A percentile compares a stretch with the other conserved stretches of the same genome.
phyloP scores from a whole-genome alignment of 37 sponge, comb jelly and placozoan species.

The Axinella damicornis region DNA sequence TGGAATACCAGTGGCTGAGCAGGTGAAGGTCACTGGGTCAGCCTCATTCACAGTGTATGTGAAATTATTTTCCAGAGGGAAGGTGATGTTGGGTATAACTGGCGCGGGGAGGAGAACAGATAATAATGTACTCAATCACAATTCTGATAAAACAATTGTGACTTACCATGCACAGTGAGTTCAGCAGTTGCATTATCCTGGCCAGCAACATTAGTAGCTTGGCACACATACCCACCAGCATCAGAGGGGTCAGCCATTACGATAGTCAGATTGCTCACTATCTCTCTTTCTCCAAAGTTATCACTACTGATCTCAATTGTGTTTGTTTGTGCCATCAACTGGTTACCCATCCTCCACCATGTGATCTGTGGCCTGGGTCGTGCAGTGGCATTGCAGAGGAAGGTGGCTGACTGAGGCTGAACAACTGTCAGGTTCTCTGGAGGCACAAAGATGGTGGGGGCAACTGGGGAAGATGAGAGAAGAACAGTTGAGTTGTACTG shows the following conservation, averaged over 20 bases:
- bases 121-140: too few species aligned
- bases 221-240: constrained; percentile 51
- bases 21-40: constrained; percentile 44
- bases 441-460: neutral
- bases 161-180: constrained; percentile 70
- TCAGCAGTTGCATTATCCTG: constrained; percentile 2
- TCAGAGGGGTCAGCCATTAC: neutral
- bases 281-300: too few species aligned
- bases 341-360: constrained; percentile 45
- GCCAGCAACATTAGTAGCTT: constrained; percentile 54
- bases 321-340: too few species aligned
- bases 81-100: too few species aligned
- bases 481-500: too few species aligned
- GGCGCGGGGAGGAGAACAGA: too few species aligned
- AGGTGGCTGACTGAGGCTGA: neutral
- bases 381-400: constrained; percentile 53
- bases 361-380: constrained; percentile 60
- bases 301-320: too few species aligned
- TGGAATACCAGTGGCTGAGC: constrained; percentile 72
- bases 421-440: constrained; percentile 10
- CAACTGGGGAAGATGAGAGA: too few species aligned
- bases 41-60: constrained; percentile 35
- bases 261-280: too few species aligned
- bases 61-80: too few species aligned
- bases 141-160: too few species aligned